phyloP scores from a whole-genome alignment of 1,140 invertebrate genomes.

The Sycophaga agraensis region DNA sequence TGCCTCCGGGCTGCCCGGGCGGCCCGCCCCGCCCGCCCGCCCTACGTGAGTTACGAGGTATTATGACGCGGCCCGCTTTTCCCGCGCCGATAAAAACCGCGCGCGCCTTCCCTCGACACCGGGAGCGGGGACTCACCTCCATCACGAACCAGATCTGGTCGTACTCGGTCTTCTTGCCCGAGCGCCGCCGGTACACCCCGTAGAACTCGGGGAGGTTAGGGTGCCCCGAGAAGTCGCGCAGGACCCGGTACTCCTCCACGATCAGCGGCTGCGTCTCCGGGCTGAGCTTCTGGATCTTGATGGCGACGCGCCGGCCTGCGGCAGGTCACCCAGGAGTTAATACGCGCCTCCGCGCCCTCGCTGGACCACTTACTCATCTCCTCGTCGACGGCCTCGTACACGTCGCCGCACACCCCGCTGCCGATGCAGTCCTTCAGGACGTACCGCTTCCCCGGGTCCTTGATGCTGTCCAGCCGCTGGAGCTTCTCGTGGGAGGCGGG shows the following conservation, averaged over 20 bases:
- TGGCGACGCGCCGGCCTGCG: conserved; percentile 68
- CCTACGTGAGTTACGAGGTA: no score
- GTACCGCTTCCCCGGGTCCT: conserved; percentile 69
- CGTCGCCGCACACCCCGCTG: conserved; percentile 73
- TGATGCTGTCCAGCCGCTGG: conserved; percentile 59
- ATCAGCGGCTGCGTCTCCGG: conserved; percentile 71
- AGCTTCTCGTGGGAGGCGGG: conserved; percentile 33
- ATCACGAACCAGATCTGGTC: conserved; percentile 88
- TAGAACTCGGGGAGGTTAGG: conserved; percentile 83
- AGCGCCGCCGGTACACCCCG: conserved; percentile 74
- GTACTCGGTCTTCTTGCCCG: conserved; percentile 58
- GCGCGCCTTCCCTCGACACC: no score
- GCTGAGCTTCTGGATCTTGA: conserved; percentile 78
- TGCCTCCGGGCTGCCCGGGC: conserved; percentile 45
- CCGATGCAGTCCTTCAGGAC: conserved; percentile 68
- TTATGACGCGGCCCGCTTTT: no score
- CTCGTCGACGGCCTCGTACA: conserved; percentile 75
- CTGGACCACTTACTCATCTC: conserved; percentile 58
- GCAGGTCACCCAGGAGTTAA: no score
- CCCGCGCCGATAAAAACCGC: no score
- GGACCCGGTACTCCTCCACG: conserved; percentile 82
- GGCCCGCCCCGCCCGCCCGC: background rate
- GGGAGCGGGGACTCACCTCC: conserved; percentile 66
- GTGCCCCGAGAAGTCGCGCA: conserved; percentile 75
- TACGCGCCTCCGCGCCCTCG: no score